Evolutionary conservation across 2,113 vertebrate species (phyloP).

Genomic region (Oenanthe oenanthe): DNA sequence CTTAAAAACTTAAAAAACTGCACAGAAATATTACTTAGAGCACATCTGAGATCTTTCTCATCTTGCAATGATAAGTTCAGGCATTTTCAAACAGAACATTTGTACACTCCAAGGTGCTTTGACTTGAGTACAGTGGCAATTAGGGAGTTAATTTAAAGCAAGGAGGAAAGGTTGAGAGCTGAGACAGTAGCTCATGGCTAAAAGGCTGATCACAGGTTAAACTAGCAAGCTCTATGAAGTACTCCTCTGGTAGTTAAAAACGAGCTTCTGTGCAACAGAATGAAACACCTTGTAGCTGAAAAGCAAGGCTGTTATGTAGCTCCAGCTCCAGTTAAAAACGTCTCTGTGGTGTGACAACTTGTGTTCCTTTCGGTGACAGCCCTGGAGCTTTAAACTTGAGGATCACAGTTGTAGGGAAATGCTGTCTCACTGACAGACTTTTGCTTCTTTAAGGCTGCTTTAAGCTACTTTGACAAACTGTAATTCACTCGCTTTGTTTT

Average conservation of each 20-base stretch:
- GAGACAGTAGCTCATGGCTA: neutral
- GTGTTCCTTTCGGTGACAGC: neutral
- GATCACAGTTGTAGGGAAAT: neutral
- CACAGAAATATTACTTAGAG: neutral
- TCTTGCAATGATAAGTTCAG: neutral
- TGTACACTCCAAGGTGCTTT: neutral
- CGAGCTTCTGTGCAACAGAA: neutral
- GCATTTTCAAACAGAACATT: neutral
- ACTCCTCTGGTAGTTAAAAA: neutral
- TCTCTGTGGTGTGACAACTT: neutral
- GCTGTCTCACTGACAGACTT: neutral
- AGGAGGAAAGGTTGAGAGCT: neutral
- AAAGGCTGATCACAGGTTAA: neutral
- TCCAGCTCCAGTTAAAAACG: neutral
- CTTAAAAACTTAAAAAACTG: neutral
- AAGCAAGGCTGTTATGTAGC: neutral
- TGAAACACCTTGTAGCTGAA: neutral
- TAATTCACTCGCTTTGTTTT: neutral
- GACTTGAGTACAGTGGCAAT: neutral
- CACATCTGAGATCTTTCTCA: neutral
- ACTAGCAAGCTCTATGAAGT: neutral
- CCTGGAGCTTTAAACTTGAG: neutral
- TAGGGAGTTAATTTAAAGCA: neutral
- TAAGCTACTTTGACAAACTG: neutral
- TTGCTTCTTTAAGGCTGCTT: neutral